These are phyloP conservation scores for Anarrhichthys ocellatus DNA, from an alignment of 2,113 vertebrate species.

Conservation along the genomic window DNA sequence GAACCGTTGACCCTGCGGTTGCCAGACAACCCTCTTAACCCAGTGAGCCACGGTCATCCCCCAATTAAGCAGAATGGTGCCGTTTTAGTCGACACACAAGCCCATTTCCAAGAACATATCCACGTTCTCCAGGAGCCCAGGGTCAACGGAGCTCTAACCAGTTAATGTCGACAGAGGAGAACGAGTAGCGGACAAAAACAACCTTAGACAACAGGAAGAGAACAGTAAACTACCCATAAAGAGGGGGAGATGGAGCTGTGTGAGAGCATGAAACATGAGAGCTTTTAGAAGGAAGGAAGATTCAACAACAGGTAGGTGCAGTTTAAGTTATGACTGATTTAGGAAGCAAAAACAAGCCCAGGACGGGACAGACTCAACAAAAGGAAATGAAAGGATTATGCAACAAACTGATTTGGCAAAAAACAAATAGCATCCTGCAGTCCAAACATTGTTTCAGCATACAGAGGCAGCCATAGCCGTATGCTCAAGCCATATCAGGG, in stretches of 20 bases:
- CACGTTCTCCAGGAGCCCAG: background rate
- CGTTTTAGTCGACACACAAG: constrained; percentile 11
- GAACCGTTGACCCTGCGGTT: no score
- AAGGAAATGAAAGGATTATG: constrained; percentile 13
- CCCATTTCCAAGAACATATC: background rate
- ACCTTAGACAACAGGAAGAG: constrained; percentile 2
- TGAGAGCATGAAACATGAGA: constrained; percentile 15
- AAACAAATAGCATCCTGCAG: constrained; percentile 9
- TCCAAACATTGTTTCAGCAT: constrained; percentile 39
- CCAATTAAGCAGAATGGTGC: background rate
- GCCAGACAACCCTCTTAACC: no score
- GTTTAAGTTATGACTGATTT: constrained; percentile 2
- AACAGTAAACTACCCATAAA: background rate
- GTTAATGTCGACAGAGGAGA: background rate
- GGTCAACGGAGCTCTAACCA: background rate
- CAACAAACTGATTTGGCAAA: constrained; percentile 16
- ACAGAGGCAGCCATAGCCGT: constrained; percentile 24
- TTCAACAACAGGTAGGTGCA: constrained; percentile 11
- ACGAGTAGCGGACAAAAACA: background rate
- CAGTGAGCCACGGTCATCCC: no score
- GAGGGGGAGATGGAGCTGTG: background rate
- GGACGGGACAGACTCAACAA: background rate
- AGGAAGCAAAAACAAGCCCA: constrained; percentile 24
- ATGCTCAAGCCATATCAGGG: constrained; percentile 29
- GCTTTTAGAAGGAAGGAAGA: constrained; percentile 26